Evolutionary conservation across 2,888 invertebrate species (phyloP), one percentile per base, ranked within the genome.

Genomic region (Carcina quercana): DNA sequence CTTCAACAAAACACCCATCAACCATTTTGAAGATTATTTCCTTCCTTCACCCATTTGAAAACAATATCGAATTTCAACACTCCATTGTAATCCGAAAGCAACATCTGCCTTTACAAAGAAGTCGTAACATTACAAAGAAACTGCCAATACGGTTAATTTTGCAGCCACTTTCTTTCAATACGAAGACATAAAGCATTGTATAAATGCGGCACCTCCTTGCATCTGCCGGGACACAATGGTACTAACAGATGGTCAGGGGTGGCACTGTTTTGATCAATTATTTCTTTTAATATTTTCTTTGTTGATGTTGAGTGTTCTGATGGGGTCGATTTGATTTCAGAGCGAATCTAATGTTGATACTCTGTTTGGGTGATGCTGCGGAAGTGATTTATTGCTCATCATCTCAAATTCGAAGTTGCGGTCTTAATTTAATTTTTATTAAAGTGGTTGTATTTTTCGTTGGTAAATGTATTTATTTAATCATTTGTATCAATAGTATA

Each of bases 171-270:
- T 43, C 37, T 34, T 31, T 34, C 30, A 29, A 28, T 15, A 20
- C 22, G 13, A 25, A 28, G 29, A 36, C 15, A 29, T 32, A 25
- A 25, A 3, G 6, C 7, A 13, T 10, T 31, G 19, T 25, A 13
- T 13, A 14, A 15, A 25, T 13, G n/a, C 24, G 10, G 13, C 12
- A 8, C 25, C 42, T 47, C 30, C 43, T 45, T 50, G 49, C 61
- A 59, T 58, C 62, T 64, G 61, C 25, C 28, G 26, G 22, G 28
- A 24, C n/a, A 42, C 38, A 43, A 46, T 33, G 33, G 34, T 37
- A 10, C 10, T 24, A 37, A 46, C 60, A 66, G 65, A 66, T 68
- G 63, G 45, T 41, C 49, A 65, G 66, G 68, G 70, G 27, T 69
- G 67, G 28, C 59, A 59, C 63, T 56, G 52, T 39, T 47, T n/a